Conservation (phyloP, 2,888 invertebrate species). For the Crepidodera aurea region DNA sequence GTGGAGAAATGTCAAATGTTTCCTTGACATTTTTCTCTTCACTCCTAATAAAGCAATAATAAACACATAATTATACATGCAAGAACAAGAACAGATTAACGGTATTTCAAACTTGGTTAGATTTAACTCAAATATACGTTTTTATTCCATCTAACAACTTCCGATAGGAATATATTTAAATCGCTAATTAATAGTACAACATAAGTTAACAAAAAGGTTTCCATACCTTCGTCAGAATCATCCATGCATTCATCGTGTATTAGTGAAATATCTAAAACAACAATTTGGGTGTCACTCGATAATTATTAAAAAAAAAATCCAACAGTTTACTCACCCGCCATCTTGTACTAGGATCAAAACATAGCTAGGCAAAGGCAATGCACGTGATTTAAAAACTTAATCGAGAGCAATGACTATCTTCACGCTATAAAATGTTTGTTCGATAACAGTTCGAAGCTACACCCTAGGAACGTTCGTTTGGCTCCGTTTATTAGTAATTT, state of each 20-base stretch:
- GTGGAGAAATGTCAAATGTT: slow-evolving; percentile 38
- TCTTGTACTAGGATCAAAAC: slow-evolving; percentile 61
- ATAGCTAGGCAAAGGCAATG: slow-evolving; percentile 54
- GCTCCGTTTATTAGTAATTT: background rate
- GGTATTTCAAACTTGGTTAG: background rate
- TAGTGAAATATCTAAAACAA: slow-evolving; percentile 58
- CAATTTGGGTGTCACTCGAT: slow-evolving; percentile 43
- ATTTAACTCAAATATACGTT: slow-evolving; percentile 18
- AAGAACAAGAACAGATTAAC: background rate
- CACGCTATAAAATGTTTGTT: slow-evolving; percentile 13
- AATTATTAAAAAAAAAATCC: slow-evolving; percentile 34
- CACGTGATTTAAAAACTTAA: slow-evolving; percentile 54
- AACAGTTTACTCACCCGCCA: slow-evolving; percentile 60
- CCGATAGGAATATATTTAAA: slow-evolving; percentile 5
- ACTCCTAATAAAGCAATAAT: slow-evolving; percentile 6
- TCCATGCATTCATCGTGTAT: slow-evolving; percentile 56
- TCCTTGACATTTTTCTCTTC: slow-evolving; percentile 22
- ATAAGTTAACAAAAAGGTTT: slow-evolving; percentile 36
- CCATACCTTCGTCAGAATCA: slow-evolving; percentile 61
- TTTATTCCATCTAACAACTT: slow-evolving; percentile 14
- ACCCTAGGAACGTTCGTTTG: slow-evolving; percentile 17
- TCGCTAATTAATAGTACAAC: slow-evolving; percentile 17
- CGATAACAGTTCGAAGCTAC: slow-evolving; percentile 32
- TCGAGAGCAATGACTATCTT: slow-evolving; percentile 9
- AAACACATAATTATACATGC: slow-evolving; percentile 12